Conservation (phyloP, 2,888 invertebrate genomes). For the Pyrochroa serraticornis region DNA sequence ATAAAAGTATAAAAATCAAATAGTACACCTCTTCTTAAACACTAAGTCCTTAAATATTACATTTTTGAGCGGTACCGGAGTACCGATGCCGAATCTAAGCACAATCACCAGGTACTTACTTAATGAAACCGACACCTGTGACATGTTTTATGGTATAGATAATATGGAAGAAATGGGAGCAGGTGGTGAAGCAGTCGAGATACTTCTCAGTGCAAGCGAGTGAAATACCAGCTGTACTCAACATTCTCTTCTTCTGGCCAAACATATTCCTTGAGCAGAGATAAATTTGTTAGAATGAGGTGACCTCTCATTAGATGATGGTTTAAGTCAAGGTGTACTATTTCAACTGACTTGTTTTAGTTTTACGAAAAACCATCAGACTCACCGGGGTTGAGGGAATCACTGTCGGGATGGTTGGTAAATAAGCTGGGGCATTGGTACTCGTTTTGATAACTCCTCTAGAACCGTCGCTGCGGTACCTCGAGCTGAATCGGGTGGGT, state of each 20-base stretch:
- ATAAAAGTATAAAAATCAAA: conserved; percentile 47
- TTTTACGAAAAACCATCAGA: conserved; percentile 24
- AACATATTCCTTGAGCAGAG: conserved; percentile 54
- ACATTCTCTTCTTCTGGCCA: conserved; percentile 51
- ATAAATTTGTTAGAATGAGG: conserved; percentile 37
- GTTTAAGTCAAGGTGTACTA: conserved; percentile 51
- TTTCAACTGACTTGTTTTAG: conserved; percentile 40
- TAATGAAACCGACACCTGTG: conserved; percentile 31
- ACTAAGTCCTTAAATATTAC: conserved; percentile 30
- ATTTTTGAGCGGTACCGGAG: not conserved
- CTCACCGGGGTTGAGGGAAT: conserved; percentile 45
- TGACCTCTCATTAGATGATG: conserved; percentile 20
- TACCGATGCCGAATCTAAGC: conserved; percentile 13
- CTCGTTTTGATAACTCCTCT: conserved; percentile 54
- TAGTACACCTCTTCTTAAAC: conserved; percentile 49
- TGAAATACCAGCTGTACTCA: conserved; percentile 53
- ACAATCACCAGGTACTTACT: conserved; percentile 31
- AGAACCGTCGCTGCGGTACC: conserved; percentile 60
- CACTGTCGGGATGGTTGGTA: conserved; percentile 65
- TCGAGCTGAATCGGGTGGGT: conserved; percentile 65
- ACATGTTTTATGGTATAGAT: conserved; percentile 17
- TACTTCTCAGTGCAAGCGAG: conserved; percentile 45
- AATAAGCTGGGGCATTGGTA: conserved; percentile 66
- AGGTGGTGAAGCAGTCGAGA: conserved; percentile 35
- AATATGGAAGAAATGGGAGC: conserved; percentile 33